Percentiles rank a stretch among this genome's conserved stretches.
phyloP scores from a whole-genome alignment of 2,888 invertebrate genomes.

The Esperia sulphurella region DNA sequence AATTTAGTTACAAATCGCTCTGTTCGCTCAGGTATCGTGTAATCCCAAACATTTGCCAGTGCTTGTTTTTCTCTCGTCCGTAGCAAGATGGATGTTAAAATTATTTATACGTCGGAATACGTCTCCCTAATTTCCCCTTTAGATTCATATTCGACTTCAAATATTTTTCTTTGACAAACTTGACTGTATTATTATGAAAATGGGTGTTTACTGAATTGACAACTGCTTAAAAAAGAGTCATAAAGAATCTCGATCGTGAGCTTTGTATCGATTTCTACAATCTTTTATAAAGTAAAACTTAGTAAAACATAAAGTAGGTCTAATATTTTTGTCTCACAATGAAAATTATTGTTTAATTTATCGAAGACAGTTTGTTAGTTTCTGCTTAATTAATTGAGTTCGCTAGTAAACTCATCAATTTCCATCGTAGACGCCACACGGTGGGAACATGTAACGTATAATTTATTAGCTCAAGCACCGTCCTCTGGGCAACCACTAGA shows the following conservation, averaged over 20 bases:
- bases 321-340: no score
- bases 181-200: neutral
- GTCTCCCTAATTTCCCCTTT: neutral
- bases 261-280: no score
- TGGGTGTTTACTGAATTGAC: neutral
- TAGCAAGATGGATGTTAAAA: neutral
- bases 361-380: slow-evolving; percentile 5
- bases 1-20: slow-evolving; percentile 25
- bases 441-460: slow-evolving; percentile 27
- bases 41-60: slow-evolving; percentile 8
- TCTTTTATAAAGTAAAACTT: no score
- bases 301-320: no score
- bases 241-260: no score
- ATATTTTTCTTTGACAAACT: neutral
- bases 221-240: no score
- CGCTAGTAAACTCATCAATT: slow-evolving; percentile 40
- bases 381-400: slow-evolving; percentile 41
- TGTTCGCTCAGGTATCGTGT: slow-evolving; percentile 3
- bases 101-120: neutral
- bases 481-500: slow-evolving; percentile 33
- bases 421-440: slow-evolving; percentile 20
- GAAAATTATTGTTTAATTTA: neutral
- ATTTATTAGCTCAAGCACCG: slow-evolving; percentile 40
- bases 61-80: neutral
- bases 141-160: neutral